Percentiles rank a stretch among this genome's conserved stretches.
These are phyloP conservation scores for Diaperis boleti DNA, from an alignment of 2,888 invertebrate genomes.

Conservation along the genomic window DNA sequence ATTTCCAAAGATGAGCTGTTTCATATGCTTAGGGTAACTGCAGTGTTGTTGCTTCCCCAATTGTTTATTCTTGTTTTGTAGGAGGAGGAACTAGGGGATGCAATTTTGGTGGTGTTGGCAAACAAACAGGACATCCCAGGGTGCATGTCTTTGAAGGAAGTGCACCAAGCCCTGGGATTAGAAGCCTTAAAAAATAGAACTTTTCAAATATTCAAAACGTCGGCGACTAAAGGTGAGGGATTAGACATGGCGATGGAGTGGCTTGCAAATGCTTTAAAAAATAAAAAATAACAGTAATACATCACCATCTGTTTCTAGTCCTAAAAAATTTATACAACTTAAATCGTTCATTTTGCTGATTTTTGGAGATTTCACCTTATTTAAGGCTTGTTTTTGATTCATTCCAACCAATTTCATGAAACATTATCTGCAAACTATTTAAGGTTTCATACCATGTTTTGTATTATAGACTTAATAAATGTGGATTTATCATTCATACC, in stretches of 20 bases:
- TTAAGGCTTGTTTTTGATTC: constrained; percentile 17
- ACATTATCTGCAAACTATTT: constrained; percentile 27
- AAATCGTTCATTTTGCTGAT: constrained; percentile 19
- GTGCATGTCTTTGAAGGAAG: constrained; percentile 96
- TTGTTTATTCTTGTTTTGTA: constrained; percentile 65
- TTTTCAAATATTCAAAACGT: constrained; percentile 99
- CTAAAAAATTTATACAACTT: constrained; percentile 36
- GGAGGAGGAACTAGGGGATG: constrained; percentile 98
- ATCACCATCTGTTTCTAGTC: constrained; percentile 50
- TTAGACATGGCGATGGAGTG: constrained; percentile 99
- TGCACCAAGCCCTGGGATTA: constrained; percentile 95
- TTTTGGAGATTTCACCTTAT: constrained; percentile 11
- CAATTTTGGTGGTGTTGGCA: constrained; percentile 95
- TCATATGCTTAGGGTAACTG: constrained; percentile 91
- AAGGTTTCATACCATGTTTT: constrained; percentile 38
- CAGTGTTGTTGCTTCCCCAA: neutral
- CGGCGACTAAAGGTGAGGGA: constrained; percentile 97
- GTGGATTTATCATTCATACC: constrained; percentile 33
- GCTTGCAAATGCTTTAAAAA: constrained; percentile 92
- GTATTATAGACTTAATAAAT: constrained; percentile 41
- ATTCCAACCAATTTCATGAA: constrained; percentile 30
- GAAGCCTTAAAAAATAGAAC: constrained; percentile 96
- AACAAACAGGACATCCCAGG: constrained; percentile 99
- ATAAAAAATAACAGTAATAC: constrained; percentile 79
- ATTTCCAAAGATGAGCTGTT: constrained; percentile 98